Evolutionary conservation across 2,888 invertebrate genomes (phyloP).

Genomic region (Harpalus rubripes): DNA sequence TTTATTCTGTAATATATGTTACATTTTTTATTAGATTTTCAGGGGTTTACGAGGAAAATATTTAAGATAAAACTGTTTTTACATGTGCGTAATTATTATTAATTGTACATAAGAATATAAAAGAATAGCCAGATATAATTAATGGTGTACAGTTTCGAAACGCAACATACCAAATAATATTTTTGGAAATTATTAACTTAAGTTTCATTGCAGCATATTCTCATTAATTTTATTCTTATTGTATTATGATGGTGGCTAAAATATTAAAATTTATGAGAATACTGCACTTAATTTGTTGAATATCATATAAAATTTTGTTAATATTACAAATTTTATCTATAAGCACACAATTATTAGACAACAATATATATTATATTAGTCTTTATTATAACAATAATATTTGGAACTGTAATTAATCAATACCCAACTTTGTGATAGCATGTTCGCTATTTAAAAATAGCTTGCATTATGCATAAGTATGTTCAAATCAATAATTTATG

Average conservation of each 20-base stretch:
- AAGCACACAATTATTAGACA: slow-evolving; percentile 25
- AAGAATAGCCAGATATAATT: slow-evolving; percentile 29
- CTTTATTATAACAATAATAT: slow-evolving; percentile 37
- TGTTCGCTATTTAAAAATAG: slow-evolving; percentile 54
- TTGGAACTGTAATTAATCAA: slow-evolving; percentile 50
- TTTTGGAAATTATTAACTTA: slow-evolving; percentile 12
- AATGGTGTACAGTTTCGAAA: slow-evolving; percentile 51
- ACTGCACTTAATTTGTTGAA: slow-evolving; percentile 23
- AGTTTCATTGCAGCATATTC: slow-evolving; percentile 17
- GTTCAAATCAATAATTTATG: slow-evolving; percentile 45
- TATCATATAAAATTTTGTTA: slow-evolving; percentile 17
- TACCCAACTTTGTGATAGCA: slow-evolving; percentile 54
- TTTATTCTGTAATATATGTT: neutral
- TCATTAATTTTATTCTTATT: neutral
- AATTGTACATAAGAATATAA: slow-evolving; percentile 47
- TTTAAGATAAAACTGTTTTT: slow-evolving; percentile 22
- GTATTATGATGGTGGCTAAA: neutral
- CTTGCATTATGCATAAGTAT: slow-evolving; percentile 53
- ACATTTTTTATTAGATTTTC: neutral
- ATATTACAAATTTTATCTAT: slow-evolving; percentile 17
- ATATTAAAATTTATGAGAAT: neutral
- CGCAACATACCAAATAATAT: slow-evolving; percentile 41
- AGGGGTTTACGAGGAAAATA: slow-evolving; percentile 3
- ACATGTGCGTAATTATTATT: slow-evolving; percentile 49
- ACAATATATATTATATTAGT: slow-evolving; percentile 1